These are phyloP conservation scores for Eupithecia vulgata DNA, from an alignment of 2,888 invertebrate genomes.

Conservation along the genomic window DNA sequence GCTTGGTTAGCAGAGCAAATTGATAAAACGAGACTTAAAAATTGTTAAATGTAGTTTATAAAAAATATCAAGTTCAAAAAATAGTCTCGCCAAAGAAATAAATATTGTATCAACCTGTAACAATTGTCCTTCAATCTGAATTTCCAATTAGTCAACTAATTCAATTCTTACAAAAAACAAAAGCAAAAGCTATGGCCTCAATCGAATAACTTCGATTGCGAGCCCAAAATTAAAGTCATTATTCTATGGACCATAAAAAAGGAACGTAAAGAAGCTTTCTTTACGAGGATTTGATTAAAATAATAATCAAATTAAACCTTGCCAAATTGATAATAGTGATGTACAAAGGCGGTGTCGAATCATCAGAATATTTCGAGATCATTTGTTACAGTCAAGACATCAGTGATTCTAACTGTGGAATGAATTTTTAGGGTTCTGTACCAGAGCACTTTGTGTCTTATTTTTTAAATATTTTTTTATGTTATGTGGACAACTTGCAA, in stretches of 20 bases:
- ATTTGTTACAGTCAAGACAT: slow-evolving; percentile 67
- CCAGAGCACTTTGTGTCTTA: not conserved
- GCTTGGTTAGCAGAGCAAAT: not conserved
- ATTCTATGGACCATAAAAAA: slow-evolving; percentile 42
- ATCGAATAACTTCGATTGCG: slow-evolving; percentile 42
- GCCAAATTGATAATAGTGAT: slow-evolving; percentile 81
- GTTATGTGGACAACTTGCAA: no score
- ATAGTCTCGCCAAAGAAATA: not conserved
- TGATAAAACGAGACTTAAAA: not conserved
- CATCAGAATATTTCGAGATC: slow-evolving; percentile 69
- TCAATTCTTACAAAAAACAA: slow-evolving; percentile 38
- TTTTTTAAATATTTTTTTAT: not conserved
- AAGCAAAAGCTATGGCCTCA: slow-evolving; percentile 36
- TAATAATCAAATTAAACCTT: slow-evolving; percentile 69
- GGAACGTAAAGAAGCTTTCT: slow-evolving; percentile 45
- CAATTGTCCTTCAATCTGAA: slow-evolving; percentile 30
- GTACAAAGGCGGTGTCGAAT: slow-evolving; percentile 64
- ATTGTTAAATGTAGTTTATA: not conserved
- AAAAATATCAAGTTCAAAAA: not conserved
- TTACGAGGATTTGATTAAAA: slow-evolving; percentile 52
- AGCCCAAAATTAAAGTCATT: slow-evolving; percentile 43
- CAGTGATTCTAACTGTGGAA: slow-evolving; percentile 63
- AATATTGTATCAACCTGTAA: slow-evolving; percentile 16
- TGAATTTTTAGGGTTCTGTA: slow-evolving; percentile 58
- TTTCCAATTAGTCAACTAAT: slow-evolving; percentile 40